Evolutionary conservation across 2,113 vertebrate species (phyloP), one percentile per base, ranked within the genome.

Genomic region (Chaetorhynchus papuensis): DNA sequence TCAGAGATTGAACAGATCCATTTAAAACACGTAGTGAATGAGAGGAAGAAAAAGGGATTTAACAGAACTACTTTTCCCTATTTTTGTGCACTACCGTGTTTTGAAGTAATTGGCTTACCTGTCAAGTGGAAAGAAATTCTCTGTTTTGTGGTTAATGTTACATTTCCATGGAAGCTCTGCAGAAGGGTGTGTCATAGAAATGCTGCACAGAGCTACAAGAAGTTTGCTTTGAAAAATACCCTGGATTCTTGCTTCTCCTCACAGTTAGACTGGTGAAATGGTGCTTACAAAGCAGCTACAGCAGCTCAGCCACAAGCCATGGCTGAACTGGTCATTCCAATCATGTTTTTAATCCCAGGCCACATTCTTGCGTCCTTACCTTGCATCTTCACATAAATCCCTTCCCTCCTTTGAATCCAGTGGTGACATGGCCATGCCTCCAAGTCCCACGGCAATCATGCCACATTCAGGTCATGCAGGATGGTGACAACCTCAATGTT

Each of bases 391-490:
- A 75, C 14, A 20, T 47, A 84, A 84, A 91, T 41, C 22, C 50
- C 44, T 79, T 50, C 39, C 59, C 54, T 75, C 69, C 6, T 70
- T 81, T 3, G 1, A 57, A 53, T 12, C 31, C 18, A 3, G 17
- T 5, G 47, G 49, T 53, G 68, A n/a, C 11, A n/a, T 1, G 15
- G 37, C 49, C 28, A 11, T 33, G 42, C 30, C 47, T 57, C 26
- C 37, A 45, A 27, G 26, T 54, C 50, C 45, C 2, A 1, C 59
- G 39, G 60, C 1, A 1, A 33, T 24, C 4, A 0, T 72, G 72
- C 24, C 64, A 9, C 44, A 22, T 57, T 53, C 42, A 26, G 26
- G 13, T 69, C 49, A 35, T 10, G 8, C 11, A 3, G 2, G 2
- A 30, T 23, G 17, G 24, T 18, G 45, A 93, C 31, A 28, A 64